Conservation (phyloP, 1,140 invertebrate species). For the Ericerus pela region DNA sequence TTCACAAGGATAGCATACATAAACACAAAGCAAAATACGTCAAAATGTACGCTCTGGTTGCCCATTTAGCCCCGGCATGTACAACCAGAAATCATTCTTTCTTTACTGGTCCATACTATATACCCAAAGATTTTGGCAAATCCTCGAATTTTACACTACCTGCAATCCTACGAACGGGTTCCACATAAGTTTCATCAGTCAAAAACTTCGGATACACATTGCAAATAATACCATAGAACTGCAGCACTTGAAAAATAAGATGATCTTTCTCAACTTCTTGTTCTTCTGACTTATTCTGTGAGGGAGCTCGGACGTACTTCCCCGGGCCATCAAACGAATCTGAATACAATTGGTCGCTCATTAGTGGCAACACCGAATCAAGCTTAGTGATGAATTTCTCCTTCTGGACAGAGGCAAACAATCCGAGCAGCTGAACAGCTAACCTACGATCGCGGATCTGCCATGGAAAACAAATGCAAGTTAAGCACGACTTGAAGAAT, state of each 20-base stretch:
- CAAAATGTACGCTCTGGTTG: constrained; percentile 4
- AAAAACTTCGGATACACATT: constrained; percentile 37
- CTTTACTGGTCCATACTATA: too few relatives aligned
- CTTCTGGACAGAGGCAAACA: constrained; percentile 56
- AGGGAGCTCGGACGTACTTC: constrained; percentile 32
- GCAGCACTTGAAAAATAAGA: constrained; percentile 53
- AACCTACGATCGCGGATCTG: constrained; percentile 32
- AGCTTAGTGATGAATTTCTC: constrained; percentile 47
- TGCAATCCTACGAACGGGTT: constrained; percentile 34
- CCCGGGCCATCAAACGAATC: constrained; percentile 20
- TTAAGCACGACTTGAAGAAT: neutral
- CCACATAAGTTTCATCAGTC: constrained; percentile 32
- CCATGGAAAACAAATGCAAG: neutral
- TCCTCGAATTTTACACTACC: constrained; percentile 36
- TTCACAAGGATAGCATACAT: too few relatives aligned
- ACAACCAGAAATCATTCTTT: too few relatives aligned
- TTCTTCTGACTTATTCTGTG: constrained; percentile 6
- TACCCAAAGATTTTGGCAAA: too few relatives aligned
- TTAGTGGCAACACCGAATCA: constrained; percentile 37
- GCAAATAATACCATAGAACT: constrained; percentile 44
- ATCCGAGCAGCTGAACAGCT: constrained; percentile 43
- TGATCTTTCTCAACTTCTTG: constrained; percentile 39
- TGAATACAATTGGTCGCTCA: constrained; percentile 34
- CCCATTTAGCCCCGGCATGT: too few relatives aligned
- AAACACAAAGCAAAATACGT: too few relatives aligned